These are phyloP conservation scores for Merluccius polli DNA, from an alignment of 2,797 vertebrate species.

Conservation along the genomic window DNA sequence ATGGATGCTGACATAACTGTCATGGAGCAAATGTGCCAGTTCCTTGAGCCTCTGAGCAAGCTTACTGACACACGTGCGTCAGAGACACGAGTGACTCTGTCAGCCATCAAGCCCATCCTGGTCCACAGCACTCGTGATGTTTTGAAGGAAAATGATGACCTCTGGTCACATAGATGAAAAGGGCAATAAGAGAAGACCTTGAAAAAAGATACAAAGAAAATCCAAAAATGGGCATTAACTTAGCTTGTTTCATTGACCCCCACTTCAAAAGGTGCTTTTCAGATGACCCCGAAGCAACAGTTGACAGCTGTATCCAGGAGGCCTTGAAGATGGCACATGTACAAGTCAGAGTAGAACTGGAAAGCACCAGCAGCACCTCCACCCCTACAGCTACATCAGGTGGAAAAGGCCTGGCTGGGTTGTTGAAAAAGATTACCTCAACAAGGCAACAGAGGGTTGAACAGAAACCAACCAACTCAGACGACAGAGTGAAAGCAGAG, in stretches of 20 bases:
- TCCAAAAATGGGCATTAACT: neutral
- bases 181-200: conserved; percentile 15
- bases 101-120: conserved; percentile 20
- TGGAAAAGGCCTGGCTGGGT: conserved; percentile 13
- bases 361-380: conserved; percentile 16
- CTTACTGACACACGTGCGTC: conserved; percentile 13
- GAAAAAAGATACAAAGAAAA: neutral
- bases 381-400: conserved; percentile 1
- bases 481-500: too few relatives aligned
- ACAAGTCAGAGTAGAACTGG: conserved; percentile 6
- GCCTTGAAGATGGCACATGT: conserved; percentile 10
- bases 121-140: conserved; percentile 5
- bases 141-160: neutral
- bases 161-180: conserved; percentile 10
- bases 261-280: conserved; percentile 10
- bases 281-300: neutral
- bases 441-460: too few relatives aligned
- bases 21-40: neutral
- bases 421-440: conserved; percentile 1
- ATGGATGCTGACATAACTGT: neutral
- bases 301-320: conserved; percentile 5
- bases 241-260: conserved; percentile 21
- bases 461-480: too few relatives aligned
- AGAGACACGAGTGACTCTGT: conserved; percentile 9
- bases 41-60: neutral